Evolutionary conservation across 2,797 vertebrate species (phyloP).

Genomic region (Chrysocyon brachyurus): DNA sequence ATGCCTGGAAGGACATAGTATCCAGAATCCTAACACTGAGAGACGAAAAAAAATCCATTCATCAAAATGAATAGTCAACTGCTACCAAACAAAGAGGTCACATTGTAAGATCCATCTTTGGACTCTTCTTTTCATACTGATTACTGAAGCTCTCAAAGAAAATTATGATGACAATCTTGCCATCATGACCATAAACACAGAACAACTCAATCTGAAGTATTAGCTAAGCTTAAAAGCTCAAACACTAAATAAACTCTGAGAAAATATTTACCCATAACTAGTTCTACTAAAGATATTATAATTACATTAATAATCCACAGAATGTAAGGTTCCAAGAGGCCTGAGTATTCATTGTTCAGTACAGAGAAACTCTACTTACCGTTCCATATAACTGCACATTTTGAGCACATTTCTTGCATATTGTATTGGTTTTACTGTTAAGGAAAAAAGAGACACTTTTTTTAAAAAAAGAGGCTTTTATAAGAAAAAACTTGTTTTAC

Average conservation of each 20-base stretch:
- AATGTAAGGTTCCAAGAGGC: constrained; percentile 13
- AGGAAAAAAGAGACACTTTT: constrained; percentile 65
- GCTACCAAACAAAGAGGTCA: constrained; percentile 47
- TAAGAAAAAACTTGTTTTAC: constrained; percentile 33
- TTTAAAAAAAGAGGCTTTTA: neutral
- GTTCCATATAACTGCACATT: constrained; percentile 99
- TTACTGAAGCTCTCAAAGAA: constrained; percentile 17
- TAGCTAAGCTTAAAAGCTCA: constrained; percentile 22
- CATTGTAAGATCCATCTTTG: neutral
- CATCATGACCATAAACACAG: constrained; percentile 2
- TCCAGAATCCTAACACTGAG: neutral
- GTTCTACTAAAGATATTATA: constrained; percentile 36
- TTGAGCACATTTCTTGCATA: constrained; percentile 99
- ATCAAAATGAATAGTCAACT: constrained; percentile 43
- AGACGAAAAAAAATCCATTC: constrained; percentile 3
- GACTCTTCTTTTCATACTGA: neutral
- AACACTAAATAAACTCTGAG: neutral
- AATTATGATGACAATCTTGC: constrained; percentile 39
- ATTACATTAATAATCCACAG: constrained; percentile 13
- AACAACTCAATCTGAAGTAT: constrained; percentile 19
- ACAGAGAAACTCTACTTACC: constrained; percentile 89
- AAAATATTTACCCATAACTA: neutral
- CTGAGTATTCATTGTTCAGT: neutral
- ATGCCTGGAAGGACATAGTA: neutral
- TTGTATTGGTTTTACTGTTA: constrained; percentile 98